These are phyloP conservation scores for Sebastes trivittatus DNA, from an alignment of 2,797 vertebrate species.

Conservation along the genomic window DNA sequence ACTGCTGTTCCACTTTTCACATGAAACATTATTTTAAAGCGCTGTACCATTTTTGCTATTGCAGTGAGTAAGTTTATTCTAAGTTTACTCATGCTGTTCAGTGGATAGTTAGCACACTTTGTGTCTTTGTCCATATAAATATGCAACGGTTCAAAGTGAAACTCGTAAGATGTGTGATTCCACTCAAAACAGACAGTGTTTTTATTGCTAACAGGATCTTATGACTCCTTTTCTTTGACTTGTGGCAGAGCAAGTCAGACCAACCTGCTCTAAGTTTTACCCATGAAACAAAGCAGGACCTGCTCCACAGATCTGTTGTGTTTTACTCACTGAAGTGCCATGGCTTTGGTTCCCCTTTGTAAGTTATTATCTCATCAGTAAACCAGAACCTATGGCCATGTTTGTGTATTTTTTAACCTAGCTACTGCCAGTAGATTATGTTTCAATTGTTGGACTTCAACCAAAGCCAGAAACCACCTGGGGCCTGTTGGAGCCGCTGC, in stretches of 20 bases:
- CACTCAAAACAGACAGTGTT: conserved; percentile 26
- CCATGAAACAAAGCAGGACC: conserved; percentile 6
- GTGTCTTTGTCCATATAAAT: conserved; percentile 23
- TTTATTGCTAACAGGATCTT: conserved; percentile 18
- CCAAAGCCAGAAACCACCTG: conserved; percentile 10
- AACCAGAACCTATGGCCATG: conserved; percentile 28
- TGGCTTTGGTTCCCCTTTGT: conserved; percentile 37
- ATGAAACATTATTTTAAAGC: conserved; percentile 10
- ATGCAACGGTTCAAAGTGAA: conserved; percentile 32
- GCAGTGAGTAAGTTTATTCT: conserved; percentile 8
- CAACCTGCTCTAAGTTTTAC: conserved; percentile 2
- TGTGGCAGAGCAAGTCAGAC: conserved; percentile 11
- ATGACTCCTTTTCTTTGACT: conserved; percentile 18
- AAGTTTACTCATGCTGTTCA: conserved; percentile 19
- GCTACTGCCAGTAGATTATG: conserved; percentile 50
- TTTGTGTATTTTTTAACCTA: conserved; percentile 37
- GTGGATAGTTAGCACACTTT: conserved; percentile 15
- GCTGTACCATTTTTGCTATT: conserved; percentile 33
- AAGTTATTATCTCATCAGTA: conserved; percentile 28
- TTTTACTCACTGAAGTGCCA: conserved; percentile 64
- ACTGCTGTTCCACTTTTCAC: conserved; percentile 17
- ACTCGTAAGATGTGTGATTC: conserved; percentile 13
- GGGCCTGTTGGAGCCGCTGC: not conserved
- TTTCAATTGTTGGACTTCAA: conserved; percentile 32
- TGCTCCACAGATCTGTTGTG: conserved; percentile 11